These are phyloP conservation scores for Agrochola macilenta DNA, from an alignment of 2,888 invertebrate species.

Conservation along the genomic window DNA sequence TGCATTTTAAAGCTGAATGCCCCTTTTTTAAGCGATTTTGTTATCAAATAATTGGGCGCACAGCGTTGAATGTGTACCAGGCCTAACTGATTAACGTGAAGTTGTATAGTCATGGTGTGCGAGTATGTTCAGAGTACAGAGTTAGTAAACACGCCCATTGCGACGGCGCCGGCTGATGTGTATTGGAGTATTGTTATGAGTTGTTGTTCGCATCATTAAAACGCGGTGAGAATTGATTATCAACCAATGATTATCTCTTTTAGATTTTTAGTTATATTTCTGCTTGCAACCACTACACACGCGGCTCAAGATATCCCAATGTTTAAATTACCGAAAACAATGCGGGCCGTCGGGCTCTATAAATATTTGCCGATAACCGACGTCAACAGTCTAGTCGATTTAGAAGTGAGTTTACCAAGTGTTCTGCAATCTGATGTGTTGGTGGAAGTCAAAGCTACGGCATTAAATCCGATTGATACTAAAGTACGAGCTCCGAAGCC, in stretches of 20 bases:
- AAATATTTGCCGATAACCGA: slow-evolving; percentile 85
- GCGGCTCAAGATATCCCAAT: slow-evolving; percentile 53
- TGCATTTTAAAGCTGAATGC: slow-evolving; percentile 8
- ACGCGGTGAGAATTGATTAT: slow-evolving; percentile 19
- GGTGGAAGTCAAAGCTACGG: slow-evolving; percentile 83
- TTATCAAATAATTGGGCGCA: background rate
- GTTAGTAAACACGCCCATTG: slow-evolving; percentile 1
- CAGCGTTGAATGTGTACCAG: slow-evolving; percentile 11
- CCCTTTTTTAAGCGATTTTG: background rate
- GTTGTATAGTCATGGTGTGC: slow-evolving; percentile 33
- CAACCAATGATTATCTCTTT: slow-evolving; percentile 25
- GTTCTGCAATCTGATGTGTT: slow-evolving; percentile 78
- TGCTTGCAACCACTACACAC: slow-evolving; percentile 32
- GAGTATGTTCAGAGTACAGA: slow-evolving; percentile 35
- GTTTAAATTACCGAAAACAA: slow-evolving; percentile 78
- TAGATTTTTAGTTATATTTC: slow-evolving; percentile 40
- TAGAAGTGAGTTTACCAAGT: slow-evolving; percentile 80
- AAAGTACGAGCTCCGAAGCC: slow-evolving; percentile 83
- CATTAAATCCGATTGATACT: slow-evolving; percentile 85
- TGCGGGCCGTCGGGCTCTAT: slow-evolving; percentile 85
- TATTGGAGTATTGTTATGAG: slow-evolving; percentile 26
- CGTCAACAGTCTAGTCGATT: slow-evolving; percentile 80
- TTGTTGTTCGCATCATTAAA: background rate
- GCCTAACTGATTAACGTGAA: slow-evolving; percentile 30
- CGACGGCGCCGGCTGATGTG: slow-evolving; percentile 3